These are phyloP conservation scores for Ips nitidus DNA, from an alignment of 1,140 invertebrate genomes.

Conservation along the genomic window DNA sequence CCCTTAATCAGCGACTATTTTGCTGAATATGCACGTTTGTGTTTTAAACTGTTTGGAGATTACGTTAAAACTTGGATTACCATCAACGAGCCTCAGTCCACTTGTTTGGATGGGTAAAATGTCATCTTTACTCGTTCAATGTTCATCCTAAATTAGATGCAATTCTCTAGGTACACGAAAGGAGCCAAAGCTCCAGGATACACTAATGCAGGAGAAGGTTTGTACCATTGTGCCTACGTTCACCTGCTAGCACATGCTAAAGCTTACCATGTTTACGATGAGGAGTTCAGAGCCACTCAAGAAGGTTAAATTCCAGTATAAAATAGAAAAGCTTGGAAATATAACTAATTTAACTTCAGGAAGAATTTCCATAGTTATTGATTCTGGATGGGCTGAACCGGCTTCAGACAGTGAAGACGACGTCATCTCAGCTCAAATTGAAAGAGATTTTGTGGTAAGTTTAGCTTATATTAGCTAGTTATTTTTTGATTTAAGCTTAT, in stretches of 20 bases:
- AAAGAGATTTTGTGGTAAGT: slow-evolving; percentile 37
- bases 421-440: slow-evolving; percentile 28
- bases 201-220: slow-evolving; percentile 41
- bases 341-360: slow-evolving; percentile 44
- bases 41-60: slow-evolving; percentile 36
- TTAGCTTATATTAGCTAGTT: neutral
- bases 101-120: slow-evolving; percentile 25
- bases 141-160: neutral
- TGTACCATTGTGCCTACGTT: slow-evolving; percentile 54
- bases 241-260: slow-evolving; percentile 53
- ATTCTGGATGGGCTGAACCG: slow-evolving; percentile 54
- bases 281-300: slow-evolving; percentile 31
- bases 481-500: neutral
- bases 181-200: slow-evolving; percentile 35
- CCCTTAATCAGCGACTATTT: slow-evolving; percentile 32
- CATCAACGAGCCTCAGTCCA: slow-evolving; percentile 50
- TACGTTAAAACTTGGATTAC: slow-evolving; percentile 40
- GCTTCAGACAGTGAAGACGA: slow-evolving; percentile 17
- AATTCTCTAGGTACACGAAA: slow-evolving; percentile 23
- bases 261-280: slow-evolving; percentile 52
- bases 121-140: neutral
- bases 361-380: slow-evolving; percentile 57
- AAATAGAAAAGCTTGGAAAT: neutral
- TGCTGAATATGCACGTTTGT: slow-evolving; percentile 48
- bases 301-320: slow-evolving; percentile 21